These are phyloP conservation scores for Netelia virgata DNA, from an alignment of 2,888 invertebrate genomes.

Conservation along the genomic window DNA sequence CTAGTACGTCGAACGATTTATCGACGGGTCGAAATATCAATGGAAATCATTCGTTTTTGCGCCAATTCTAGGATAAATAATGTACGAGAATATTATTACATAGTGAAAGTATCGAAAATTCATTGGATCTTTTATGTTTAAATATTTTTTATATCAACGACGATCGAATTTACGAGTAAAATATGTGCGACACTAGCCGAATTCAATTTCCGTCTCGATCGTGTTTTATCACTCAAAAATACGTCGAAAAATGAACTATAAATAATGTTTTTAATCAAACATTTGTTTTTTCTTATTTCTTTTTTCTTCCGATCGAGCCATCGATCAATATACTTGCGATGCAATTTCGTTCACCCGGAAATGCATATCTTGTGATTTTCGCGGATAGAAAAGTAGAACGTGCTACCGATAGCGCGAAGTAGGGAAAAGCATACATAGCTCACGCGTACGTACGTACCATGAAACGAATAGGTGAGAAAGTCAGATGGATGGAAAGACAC, in stretches of 20 bases:
- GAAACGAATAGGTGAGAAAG: conserved; percentile 43
- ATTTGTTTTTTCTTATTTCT: background rate
- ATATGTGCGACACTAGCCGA: background rate
- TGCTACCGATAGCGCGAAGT: conserved; percentile 23
- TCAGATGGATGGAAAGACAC: conserved; percentile 54
- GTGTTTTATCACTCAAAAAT: background rate
- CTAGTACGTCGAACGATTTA: conserved; percentile 56
- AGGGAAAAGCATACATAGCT: conserved; percentile 34
- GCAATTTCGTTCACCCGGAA: conserved; percentile 21
- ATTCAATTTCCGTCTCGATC: background rate
- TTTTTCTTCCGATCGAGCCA: background rate
- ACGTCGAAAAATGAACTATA: background rate
- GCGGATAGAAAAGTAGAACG: conserved; percentile 42
- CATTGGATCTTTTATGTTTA: conserved; percentile 13
- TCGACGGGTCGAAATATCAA: conserved; percentile 31
- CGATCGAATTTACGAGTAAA: background rate
- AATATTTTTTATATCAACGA: background rate
- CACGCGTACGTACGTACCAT: background rate
- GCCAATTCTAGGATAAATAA: background rate
- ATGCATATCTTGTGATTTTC: conserved; percentile 13
- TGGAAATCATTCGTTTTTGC: conserved; percentile 4
- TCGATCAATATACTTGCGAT: background rate
- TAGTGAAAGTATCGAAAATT: background rate
- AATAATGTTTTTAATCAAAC: conserved; percentile 4
- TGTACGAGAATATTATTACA: background rate